phyloP scores from a whole-genome alignment of 2,888 invertebrate genomes.

The Dermolepida albohirtum region DNA sequence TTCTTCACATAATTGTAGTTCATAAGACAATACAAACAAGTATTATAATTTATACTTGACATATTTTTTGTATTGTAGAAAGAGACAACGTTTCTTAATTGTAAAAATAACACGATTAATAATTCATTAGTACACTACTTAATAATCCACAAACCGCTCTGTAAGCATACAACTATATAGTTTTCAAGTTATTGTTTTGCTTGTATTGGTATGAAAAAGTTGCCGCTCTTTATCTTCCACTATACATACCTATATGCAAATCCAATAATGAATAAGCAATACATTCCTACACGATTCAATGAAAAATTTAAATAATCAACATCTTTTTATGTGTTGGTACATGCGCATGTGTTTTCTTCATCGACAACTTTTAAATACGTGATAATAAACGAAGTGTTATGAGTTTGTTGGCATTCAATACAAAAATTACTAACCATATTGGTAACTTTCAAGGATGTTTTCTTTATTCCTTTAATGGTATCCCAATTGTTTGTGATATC shows the following conservation, averaged over 20 bases:
- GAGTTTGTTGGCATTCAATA: too few species aligned
- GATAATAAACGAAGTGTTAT: too few species aligned
- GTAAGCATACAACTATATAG: conserved; percentile 7
- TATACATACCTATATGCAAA: conserved; percentile 15
- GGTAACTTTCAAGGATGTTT: too few species aligned
- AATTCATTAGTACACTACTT: conserved; percentile 4
- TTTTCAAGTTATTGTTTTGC: conserved; percentile 20
- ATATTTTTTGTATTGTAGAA: not conserved
- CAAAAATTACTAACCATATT: too few species aligned
- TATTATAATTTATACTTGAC: too few species aligned
- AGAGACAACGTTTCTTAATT: conserved; percentile 8
- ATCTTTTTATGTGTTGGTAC: conserved; percentile 16
- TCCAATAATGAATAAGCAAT: conserved; percentile 20
- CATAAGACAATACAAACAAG: too few species aligned
- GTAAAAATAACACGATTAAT: conserved; percentile 8
- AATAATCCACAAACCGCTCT: not conserved
- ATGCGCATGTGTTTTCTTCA: not conserved
- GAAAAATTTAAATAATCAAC: conserved; percentile 5
- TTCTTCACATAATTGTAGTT: too few species aligned
- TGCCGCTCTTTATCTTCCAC: conserved; percentile 13
- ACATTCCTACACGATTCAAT: conserved; percentile 17
- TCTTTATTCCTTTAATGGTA: too few species aligned
- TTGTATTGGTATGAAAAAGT: conserved; percentile 14
- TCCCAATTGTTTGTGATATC: too few species aligned
- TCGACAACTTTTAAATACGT: too few species aligned